Base-by-base conservation (phyloP, 2,797 vertebrate genomes). In the Todus mexicanus region DNA sequence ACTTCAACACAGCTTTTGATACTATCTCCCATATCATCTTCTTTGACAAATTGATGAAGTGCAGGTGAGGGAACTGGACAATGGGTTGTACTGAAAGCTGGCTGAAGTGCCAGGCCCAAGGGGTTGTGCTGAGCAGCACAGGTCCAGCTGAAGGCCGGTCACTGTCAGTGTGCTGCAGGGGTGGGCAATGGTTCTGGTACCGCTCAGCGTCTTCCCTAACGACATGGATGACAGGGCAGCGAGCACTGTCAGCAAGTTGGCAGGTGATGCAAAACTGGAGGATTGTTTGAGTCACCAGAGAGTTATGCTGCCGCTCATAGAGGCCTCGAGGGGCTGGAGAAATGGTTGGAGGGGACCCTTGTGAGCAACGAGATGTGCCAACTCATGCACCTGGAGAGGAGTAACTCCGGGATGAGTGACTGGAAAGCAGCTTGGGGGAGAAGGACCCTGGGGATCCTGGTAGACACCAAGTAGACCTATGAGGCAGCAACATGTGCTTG, bases 401-500 rank as follows among this genome's bases (percentile, higher is more conserved):
- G 10, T 9, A 42, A 18, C 2, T 4, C 4, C 20, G 25, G 51
- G 33, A 15, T 48, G 16, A 42, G 8, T 53, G 33, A 5, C 38
- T 53, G n/a, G 76, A 23, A 27, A 22, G 70, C 26, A 47, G 21
- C 33, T 35, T 23, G 35, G 50, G 25, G 0, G 4, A 40, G 70
- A 14, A 40, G 17, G 21, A 33, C 17, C 9, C 7, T 6, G 8
- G 54, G 42, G 31, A 42, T 57, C 15, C 21, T 37, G 20, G 54
- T 43, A 10, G 48, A 21, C 19, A 12, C 0, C 6, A 4, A 23
- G 50, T 5, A 83, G 54, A n/a, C 18, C 17, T n/a, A 0, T 0
- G 26, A 37, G 37, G 51, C 73, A 60, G 47, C 35, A 61, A 12
- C 0, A 4, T 33, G 60, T 65, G 51, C 42, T 50, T 7, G 26